Base-by-base conservation (phyloP, 2,888 invertebrate genomes). In the Palloptera scutellata region DNA sequence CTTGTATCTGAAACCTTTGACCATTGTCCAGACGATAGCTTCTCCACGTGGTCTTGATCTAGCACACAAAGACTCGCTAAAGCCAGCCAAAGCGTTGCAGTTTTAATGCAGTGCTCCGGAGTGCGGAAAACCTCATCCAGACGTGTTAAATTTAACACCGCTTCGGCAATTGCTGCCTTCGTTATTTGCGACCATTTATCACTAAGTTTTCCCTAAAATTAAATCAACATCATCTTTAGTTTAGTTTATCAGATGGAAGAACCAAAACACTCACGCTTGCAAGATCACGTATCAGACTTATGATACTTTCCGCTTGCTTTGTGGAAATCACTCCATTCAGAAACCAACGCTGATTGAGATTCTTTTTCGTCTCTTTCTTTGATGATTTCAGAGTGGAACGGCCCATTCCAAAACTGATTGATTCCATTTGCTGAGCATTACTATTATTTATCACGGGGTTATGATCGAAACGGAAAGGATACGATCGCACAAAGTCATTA, bases 61-160 rank as follows among this genome's bases (percentile, higher is more conserved):
- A 98, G 88, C 3, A 97, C 95, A 83, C 97, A 96, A 13, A 98
- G 88, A 1, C 98, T 94, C 0, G 97, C 95, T 62, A 98, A 86
- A 0, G 97, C 93, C 75, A 97, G 85, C 98, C 98, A 98, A 63
- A 97, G 87, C 0, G 93, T 91, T 1, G 96, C 93, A 42, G 91
- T 91, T 75, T 91, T 90, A 57, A 97, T 87, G 83, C 97, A 97
- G 72, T 91, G 89, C 57, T 88, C 88, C 0, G 94, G 94, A 10
- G 88, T 86, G 61, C 96, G 88, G 73, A 91, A 91, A 17, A 87
- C 86, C 77, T 96, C 96, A 69, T 90, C 89, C 65, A 96, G 84
- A 75, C 92, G 91, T 0, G 96, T 95, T 61, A 97, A 86, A 79
- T 92, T 91, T 45, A 95, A 83, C 73, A 96, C 93, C 75, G 94